Conservation (phyloP, 2,797 vertebrate species). For the Tapera naevia region DNA sequence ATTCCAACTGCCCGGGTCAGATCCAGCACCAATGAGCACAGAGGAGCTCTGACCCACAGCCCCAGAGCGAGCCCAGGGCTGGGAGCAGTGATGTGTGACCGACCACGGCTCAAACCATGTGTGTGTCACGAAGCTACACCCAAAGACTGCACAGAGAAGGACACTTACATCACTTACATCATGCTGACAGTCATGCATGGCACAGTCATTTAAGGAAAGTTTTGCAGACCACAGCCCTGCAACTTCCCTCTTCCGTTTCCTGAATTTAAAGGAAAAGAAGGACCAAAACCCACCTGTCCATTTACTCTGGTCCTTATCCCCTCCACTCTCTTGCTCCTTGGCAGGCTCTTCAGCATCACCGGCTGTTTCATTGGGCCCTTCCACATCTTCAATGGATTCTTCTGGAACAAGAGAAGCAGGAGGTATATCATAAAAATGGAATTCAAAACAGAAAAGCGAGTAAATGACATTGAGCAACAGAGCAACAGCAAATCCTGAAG, state of each 20-base stretch:
- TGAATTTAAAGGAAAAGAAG: not conserved
- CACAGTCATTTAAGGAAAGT: not conserved
- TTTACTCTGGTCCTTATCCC: constrained; percentile 94
- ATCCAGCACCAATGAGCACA: not conserved
- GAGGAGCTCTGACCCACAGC: not conserved
- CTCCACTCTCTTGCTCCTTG: constrained; percentile 92
- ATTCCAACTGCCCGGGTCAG: fast-evolving
- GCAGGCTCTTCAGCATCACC: constrained; percentile 92
- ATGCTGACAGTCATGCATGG: not conserved
- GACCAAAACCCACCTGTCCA: constrained; percentile 86
- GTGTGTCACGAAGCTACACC: not conserved
- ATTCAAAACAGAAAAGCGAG: not conserved
- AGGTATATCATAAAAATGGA: not conserved
- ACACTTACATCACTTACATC: fast-evolving
- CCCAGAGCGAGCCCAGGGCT: fast-evolving
- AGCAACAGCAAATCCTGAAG: not conserved
- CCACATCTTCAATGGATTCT: constrained; percentile 94
- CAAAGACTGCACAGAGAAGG: not conserved
- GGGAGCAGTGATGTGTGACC: fast-evolving
- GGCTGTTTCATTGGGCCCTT: constrained; percentile 90
- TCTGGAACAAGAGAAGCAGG: constrained; percentile 78
- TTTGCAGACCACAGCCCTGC: not conserved
- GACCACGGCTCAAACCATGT: fast-evolving
- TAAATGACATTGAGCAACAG: not conserved
- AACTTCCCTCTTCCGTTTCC: not conserved